These are phyloP conservation scores for Aphelocoma coerulescens DNA, from an alignment of 2,113 vertebrate genomes.

Conservation along the genomic window DNA sequence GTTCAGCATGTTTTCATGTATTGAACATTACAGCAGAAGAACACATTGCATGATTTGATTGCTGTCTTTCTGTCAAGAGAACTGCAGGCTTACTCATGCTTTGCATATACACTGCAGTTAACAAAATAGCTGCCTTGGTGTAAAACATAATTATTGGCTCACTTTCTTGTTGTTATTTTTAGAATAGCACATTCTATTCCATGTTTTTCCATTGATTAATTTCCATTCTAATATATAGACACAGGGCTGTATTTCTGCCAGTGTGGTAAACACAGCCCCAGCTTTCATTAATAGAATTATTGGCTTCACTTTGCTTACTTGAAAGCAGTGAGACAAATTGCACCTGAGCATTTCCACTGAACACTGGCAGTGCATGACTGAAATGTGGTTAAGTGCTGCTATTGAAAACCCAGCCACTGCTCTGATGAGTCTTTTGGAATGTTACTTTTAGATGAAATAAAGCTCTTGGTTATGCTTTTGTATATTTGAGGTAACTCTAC, in stretches of 20 bases:
- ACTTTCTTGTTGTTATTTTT: slow-evolving; percentile 13
- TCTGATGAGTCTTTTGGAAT: background rate
- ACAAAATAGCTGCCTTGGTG: background rate
- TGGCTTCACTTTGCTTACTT: background rate
- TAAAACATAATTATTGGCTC: slow-evolving; percentile 15
- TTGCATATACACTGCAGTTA: background rate
- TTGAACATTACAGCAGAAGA: slow-evolving; percentile 7
- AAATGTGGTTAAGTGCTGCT: background rate
- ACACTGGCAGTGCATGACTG: background rate
- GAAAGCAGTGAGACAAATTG: background rate
- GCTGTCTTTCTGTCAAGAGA: slow-evolving; percentile 25
- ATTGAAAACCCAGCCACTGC: background rate
- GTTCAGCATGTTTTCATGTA: background rate
- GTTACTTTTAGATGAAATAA: background rate
- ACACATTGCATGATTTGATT: background rate
- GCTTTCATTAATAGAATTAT: background rate
- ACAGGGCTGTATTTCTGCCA: background rate
- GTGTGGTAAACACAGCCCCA: background rate
- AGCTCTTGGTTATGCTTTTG: background rate
- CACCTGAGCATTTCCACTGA: background rate
- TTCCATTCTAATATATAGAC: background rate
- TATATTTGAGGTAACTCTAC: background rate
- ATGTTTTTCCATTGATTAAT: slow-evolving; percentile 1
- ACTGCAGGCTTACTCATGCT: slow-evolving; percentile 8
- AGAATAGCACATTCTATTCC: background rate